Base-by-base conservation (phyloP, 37 sponge, comb jelly and placozoan species). In the Beroe ovata region DNA sequence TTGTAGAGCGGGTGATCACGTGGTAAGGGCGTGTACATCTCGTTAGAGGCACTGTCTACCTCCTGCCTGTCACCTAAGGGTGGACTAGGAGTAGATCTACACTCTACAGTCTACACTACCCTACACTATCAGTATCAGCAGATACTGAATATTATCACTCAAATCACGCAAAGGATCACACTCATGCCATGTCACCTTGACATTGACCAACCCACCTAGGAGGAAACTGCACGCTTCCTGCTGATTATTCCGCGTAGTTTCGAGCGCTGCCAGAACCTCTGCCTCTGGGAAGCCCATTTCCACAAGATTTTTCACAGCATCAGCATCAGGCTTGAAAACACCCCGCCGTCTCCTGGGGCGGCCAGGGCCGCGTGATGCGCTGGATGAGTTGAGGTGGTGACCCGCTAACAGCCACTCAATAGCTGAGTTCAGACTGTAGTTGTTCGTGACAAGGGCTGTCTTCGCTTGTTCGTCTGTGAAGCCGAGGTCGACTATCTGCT, bases 221-320 rank as follows among this genome's bases (percentile, higher is more conserved):
- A 77, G 84, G 23, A 36, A 42, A 26, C n/a, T 42, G 84, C 84
- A 77, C 18, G 84, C 84, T 26, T 77, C 84, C 21, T 77, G 84
- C 54, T 77, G 84, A 54, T 77, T 77, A 54, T 77, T 77, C 84
- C 84, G 16, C 14, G 84, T 77, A 4, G 33, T 21, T 26, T 77
- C 84, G 3, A 77, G 84, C 19, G 84, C 84, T n/a, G 54, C 84
- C 26, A 77, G 36, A 14, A 77, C 84, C 54, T 77, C 84, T 23
- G 22, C 84, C 54, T 77, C 84, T 32, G 84, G 84, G 84, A 77
- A 77, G 1, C 84, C 84, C 84, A 77, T 77, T 54, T 77, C 84
- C 0, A 77, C 84, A 2, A 77, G 54, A 26, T 77, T 37, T 54
- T 40, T 77, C 23, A 77, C 84, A 14, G 47, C 41, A 0, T 77